Evolutionary conservation across 2,797 vertebrate species (phyloP), one percentile per base, ranked within the genome.

Genomic region (Takifugu ocellatus): DNA sequence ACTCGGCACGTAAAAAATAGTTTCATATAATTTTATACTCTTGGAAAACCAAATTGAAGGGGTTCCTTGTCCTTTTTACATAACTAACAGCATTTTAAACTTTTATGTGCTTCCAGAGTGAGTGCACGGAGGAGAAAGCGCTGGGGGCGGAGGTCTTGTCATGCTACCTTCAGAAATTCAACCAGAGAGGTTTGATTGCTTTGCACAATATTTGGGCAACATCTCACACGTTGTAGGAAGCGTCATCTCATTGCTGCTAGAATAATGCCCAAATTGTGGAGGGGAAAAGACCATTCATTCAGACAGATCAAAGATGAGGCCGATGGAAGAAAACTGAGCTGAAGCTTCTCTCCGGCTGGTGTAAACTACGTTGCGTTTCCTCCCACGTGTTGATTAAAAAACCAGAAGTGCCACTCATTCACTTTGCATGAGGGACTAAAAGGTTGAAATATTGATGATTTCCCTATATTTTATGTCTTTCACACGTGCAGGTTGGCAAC

Each of bases 21-120:
- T 79, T 83, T 78, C 76, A 71, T 66, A 79, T 75, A 74, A 84
- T 83, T 77, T 73, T 56, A 54, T 61, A 52, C 61, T 78, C 54
- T 79, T 68, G 45, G 49, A 78, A 60, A 81, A 78, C 42, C 56
- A 71, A 78, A 63, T 65, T 54, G 58, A 57, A 61, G 65, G 47
- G 54, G 39, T 56, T 63, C 44, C 52, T 56, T 56, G 63, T 56
- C 70, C 39, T 72, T 61, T 65, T 51, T 75, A 54, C 61, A 56
- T 47, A 74, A 73, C 68, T 66, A 81, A 76, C 66, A 66, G 68
- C 65, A 62, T 84, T 80, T 86, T 78, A 81, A 81, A 85, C 46
- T 76, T 80, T 79, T 33, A 82, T 84, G 77, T 56, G 66, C 66
- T 81, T 77, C 62, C 62, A 78, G 72, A 66, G 63, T 45, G 45